These are phyloP conservation scores for Dendronephthya gigantea DNA, from an alignment of 64 coral and sea anemone genomes.

Conservation along the genomic window DNA sequence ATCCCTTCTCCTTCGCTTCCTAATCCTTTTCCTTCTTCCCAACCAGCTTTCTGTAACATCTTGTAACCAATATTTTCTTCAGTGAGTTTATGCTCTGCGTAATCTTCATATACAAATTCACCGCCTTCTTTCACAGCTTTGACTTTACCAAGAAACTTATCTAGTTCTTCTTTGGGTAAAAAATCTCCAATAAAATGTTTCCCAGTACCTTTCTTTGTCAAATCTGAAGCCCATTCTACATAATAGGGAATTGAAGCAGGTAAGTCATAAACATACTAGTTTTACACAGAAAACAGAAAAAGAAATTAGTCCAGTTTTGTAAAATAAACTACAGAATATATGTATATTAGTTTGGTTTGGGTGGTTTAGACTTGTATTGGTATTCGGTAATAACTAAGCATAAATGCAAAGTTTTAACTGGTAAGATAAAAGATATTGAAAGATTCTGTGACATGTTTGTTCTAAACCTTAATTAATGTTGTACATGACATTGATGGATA, in stretches of 20 bases:
- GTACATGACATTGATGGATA: too few relatives aligned
- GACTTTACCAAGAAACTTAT: conserved; percentile 17
- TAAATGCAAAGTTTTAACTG: too few relatives aligned
- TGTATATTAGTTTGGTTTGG: too few relatives aligned
- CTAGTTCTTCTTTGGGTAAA: neutral
- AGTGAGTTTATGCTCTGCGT: conserved; percentile 86
- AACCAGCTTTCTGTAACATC: conserved; percentile 91
- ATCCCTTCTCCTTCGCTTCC: conserved; percentile 90
- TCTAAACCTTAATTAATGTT: too few relatives aligned
- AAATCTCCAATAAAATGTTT: conserved; percentile 20
- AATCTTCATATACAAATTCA: conserved; percentile 41
- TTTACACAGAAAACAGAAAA: neutral
- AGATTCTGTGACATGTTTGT: too few relatives aligned
- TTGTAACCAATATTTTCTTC: conserved; percentile 97
- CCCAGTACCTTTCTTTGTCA: neutral
- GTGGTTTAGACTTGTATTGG: too few relatives aligned
- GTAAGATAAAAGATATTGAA: too few relatives aligned
- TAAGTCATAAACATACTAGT: too few relatives aligned
- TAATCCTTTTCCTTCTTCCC: conserved; percentile 85
- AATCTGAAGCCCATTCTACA: conserved; percentile 10
- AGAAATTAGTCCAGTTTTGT: too few relatives aligned
- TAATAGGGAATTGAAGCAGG: neutral
- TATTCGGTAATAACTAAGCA: too few relatives aligned
- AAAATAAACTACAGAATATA: too few relatives aligned
- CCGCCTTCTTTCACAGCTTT: conserved; percentile 2